Base-by-base conservation (phyloP, 1,140 invertebrate genomes). In the Dufourea novaeangliae region DNA sequence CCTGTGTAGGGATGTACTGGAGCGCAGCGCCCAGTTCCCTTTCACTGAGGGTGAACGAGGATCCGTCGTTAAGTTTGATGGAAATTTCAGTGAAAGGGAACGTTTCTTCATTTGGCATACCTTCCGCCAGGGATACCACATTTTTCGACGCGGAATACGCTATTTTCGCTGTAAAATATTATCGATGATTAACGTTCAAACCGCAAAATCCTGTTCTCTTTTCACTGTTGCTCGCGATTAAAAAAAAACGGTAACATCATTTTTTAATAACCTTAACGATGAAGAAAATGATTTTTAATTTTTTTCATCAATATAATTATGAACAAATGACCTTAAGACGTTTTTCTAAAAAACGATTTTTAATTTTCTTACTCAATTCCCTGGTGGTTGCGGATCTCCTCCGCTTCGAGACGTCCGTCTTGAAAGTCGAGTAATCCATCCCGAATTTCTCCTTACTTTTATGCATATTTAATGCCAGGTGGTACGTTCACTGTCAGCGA, bases 1-100 rank as follows among this genome's bases (percentile, higher is more conserved):
- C 96, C 89, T 95, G 94, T 34, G 95, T 95, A 22, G 96, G 95
- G 70, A 96, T 93, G 88, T 97, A 97, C 85, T 97, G 96, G 22
- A 97, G 90, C 11, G 95, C 95, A 27, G 92, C 91, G 1, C 92
- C 93, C 74, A 97, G 89, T 73, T 94, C 93, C 73, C 92, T 90
- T 5, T 94, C 94, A 59, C 94, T 91, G 1, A 97, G 79, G 3
- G 92, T 85, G 57, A 96, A 88, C 0, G 88, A 88, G 1, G 92
- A 92, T 10, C 95, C 95, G 85, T 94, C 94, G 85, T 93, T 94
- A 14, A 96, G 89, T 73, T 93, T 93, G 6, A 97, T 85, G n/a
- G 93, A 91, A 1, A 96, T 94, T 41, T 94, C 93, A 75, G 93
- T 91, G 86, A 96, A 96, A 0, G 96, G 96, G 87, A 97, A 97